Percentiles rank a stretch among this genome's conserved stretches.
Conservation (phyloP, 2,113 vertebrate species). For the Tretioscincus oriximinensis region DNA sequence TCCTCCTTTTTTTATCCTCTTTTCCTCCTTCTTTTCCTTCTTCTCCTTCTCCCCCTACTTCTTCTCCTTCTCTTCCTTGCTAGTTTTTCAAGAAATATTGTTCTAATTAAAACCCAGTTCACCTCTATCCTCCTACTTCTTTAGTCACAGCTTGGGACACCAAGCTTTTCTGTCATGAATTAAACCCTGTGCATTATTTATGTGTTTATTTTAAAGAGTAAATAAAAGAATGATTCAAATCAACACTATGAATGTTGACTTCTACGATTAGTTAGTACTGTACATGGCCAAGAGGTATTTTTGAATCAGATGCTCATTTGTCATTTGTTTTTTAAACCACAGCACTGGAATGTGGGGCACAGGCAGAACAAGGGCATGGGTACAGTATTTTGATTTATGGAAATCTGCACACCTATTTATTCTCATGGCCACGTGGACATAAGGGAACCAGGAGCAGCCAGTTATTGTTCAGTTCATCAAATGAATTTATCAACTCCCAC, state of each 20-base stretch:
- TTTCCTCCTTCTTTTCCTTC: no score
- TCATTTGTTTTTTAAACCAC: not conserved
- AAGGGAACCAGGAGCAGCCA: slow-evolving; percentile 1
- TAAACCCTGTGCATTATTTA: not conserved
- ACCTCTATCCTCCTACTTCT: no score
- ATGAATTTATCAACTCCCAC: slow-evolving; percentile 12
- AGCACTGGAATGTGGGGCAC: not conserved
- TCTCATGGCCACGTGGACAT: not conserved
- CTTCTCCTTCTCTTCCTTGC: no score
- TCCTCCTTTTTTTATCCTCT: no score
- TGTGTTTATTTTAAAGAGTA: not conserved
- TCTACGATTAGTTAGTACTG: not conserved
- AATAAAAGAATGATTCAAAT: not conserved
- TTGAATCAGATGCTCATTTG: not conserved
- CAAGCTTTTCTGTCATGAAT: not conserved
- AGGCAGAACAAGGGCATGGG: not conserved
- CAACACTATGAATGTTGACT: not conserved
- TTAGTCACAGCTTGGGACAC: no score
- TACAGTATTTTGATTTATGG: not conserved
- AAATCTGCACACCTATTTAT: not conserved
- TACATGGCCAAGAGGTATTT: not conserved
- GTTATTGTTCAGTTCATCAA: not conserved
- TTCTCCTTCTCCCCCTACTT: no score
- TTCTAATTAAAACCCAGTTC: no score
- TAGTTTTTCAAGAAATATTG: not conserved